Percentiles rank a stretch among this genome's conserved stretches.
These are phyloP conservation scores for Prionace glauca DNA, from an alignment of 2,797 vertebrate species.

Conservation along the genomic window DNA sequence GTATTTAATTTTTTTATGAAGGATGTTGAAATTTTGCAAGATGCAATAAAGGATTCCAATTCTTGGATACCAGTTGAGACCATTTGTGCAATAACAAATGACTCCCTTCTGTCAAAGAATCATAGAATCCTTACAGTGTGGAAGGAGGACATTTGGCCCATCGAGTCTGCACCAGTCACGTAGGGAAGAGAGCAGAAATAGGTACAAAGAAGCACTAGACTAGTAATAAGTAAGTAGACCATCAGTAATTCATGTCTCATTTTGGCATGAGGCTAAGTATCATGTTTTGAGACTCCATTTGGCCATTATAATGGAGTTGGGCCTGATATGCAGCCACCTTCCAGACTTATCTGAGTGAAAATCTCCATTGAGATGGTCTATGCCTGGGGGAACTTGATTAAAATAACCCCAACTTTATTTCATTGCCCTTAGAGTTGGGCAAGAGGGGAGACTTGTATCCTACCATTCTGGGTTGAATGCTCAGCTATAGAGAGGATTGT, in stretches of 20 bases:
- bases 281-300: not conserved
- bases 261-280: not conserved
- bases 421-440: not conserved
- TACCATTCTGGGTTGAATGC: not conserved
- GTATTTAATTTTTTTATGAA: not conserved
- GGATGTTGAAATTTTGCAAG: not conserved
- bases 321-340: not conserved
- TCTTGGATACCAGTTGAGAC: not conserved
- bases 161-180: no score
- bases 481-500: not conserved
- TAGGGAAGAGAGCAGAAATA: not conserved
- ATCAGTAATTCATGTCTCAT: not conserved
- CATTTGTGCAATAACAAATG: not conserved
- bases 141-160: no score
- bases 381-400: not conserved
- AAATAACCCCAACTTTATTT: not conserved
- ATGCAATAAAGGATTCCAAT: not conserved
- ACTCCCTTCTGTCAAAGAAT: no score
- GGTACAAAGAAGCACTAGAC: not conserved
- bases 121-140: no score
- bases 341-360: not conserved
- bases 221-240: not conserved
- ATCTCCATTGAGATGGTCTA: not conserved
- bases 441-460: not conserved
- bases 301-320: not conserved